A percentile compares a stretch with the other conserved stretches of the same genome.
Evolutionary conservation across 2,888 invertebrate genomes (phyloP).

Genomic region (Micropterix aruncella): DNA sequence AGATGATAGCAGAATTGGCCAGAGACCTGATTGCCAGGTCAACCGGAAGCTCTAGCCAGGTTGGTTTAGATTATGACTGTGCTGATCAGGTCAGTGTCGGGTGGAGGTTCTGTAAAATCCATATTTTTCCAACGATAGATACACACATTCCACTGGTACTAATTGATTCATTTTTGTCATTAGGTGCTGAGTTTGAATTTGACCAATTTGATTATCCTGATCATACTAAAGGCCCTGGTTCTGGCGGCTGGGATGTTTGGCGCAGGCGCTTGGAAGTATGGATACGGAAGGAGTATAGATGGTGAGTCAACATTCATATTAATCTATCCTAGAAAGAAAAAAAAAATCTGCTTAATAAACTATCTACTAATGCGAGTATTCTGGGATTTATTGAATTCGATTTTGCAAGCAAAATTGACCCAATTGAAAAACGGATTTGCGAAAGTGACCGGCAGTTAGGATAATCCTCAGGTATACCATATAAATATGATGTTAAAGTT

Average conservation of each 20-base stretch:
- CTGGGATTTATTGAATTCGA: not conserved
- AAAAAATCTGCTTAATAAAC: not conserved
- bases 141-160: too few species aligned
- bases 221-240: slow-evolving; percentile 69
- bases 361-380: not conserved
- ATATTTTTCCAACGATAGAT: too few species aligned
- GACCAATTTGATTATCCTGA: slow-evolving; percentile 64
- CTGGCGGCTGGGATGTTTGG: slow-evolving; percentile 70
- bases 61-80: too few species aligned
- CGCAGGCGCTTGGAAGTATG: slow-evolving; percentile 49
- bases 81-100: too few species aligned
- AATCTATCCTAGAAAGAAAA: too few species aligned
- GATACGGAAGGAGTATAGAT: slow-evolving; percentile 42
- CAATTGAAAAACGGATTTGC: too few species aligned
- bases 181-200: slow-evolving; percentile 70
- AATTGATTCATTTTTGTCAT: too few species aligned
- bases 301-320: slow-evolving; percentile 22
- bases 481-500: too few species aligned
- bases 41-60: slow-evolving; percentile 52
- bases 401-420: not conserved
- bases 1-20: slow-evolving; percentile 43
- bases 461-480: too few species aligned
- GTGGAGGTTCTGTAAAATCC: too few species aligned
- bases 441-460: too few species aligned
- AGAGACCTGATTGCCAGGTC: slow-evolving; percentile 56